These are phyloP conservation scores for Mythimna lalbum DNA, from an alignment of 2,888 invertebrate genomes.

Conservation along the genomic window DNA sequence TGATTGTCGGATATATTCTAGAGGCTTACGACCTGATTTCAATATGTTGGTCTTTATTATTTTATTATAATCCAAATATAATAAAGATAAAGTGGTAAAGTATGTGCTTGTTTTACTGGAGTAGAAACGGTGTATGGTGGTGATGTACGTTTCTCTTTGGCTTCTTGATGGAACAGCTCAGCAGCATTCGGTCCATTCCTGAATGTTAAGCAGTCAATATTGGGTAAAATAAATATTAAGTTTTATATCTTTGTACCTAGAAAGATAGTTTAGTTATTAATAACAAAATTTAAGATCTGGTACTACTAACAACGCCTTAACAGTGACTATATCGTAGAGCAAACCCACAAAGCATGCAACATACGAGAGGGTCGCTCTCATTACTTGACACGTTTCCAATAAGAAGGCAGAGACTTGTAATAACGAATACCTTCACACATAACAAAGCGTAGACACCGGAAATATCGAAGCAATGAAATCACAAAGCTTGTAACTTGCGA, in stretches of 20 bases:
- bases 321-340: neutral
- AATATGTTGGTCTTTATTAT: neutral
- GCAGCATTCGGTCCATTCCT: neutral
- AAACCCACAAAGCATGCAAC: neutral
- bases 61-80: no score
- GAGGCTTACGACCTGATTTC: neutral
- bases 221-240: no score
- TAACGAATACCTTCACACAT: neutral
- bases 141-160: neutral
- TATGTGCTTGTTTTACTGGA: neutral
- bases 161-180: neutral
- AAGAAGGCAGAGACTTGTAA: neutral
- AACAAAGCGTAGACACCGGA: no score
- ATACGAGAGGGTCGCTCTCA: neutral
- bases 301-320: neutral
- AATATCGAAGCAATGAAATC: no score
- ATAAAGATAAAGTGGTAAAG: no score
- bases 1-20: neutral
- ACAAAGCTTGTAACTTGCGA: no score
- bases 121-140: neutral
- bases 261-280: neutral
- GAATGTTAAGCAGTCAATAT: neutral
- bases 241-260: no score
- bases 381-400: neutral
- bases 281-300: neutral